Evolutionary conservation across 2,113 vertebrate species (phyloP).

Genomic region (Geothlypis trichas): DNA sequence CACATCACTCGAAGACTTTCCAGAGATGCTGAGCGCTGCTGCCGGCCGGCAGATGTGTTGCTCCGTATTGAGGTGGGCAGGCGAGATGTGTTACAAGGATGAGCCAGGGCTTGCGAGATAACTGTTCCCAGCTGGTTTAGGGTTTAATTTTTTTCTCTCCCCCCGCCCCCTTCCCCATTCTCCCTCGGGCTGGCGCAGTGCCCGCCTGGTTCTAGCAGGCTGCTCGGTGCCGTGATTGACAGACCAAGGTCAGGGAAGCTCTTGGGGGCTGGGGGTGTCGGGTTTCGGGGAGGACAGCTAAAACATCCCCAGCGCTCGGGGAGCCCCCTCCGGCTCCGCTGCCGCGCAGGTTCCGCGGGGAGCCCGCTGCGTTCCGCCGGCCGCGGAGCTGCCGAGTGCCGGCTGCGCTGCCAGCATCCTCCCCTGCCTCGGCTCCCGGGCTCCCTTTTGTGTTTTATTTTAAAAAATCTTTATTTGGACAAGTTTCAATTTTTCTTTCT

Average conservation of each 20-base stretch:
- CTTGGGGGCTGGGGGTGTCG: slow-evolving; percentile 6
- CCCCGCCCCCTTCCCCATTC: neutral
- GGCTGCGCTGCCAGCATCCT: neutral
- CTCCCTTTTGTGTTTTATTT: too few species aligned
- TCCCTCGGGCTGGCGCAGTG: neutral
- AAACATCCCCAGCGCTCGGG: neutral
- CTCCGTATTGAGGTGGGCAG: neutral
- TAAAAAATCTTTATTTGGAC: neutral
- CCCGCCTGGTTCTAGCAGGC: slow-evolving; percentile 14
- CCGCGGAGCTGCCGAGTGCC: neutral
- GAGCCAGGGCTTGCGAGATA: slow-evolving; percentile 40
- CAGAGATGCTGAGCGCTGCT: neutral
- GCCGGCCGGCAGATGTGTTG: neutral
- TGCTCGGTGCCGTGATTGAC: slow-evolving; percentile 45
- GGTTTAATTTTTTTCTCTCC: neutral
- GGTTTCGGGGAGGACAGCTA: slow-evolving; percentile 44
- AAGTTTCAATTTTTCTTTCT: neutral
- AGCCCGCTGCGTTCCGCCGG: neutral
- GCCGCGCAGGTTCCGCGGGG: neutral
- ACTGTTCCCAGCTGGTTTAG: slow-evolving; percentile 57
- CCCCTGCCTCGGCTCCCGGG: neutral
- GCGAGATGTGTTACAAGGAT: neutral
- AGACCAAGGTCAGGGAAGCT: slow-evolving; percentile 59
- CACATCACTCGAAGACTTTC: neutral
- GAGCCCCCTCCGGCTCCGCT: neutral